Evolutionary conservation across 2,797 vertebrate species (phyloP).

Genomic region (Pantherophis alleghaniensis): DNA sequence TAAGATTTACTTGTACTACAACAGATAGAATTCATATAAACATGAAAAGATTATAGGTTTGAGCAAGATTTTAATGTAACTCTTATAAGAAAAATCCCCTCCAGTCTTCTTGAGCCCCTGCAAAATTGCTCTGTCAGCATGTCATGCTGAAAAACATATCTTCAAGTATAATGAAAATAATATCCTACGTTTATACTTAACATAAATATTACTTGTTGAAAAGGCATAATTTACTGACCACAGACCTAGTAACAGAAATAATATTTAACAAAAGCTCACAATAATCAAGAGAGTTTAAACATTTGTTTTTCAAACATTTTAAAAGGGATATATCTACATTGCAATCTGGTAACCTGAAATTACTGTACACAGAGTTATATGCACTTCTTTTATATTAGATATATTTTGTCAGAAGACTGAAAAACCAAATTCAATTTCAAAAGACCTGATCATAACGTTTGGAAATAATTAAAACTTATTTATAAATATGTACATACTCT

Average conservation of each 20-base stretch:
- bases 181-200: neutral
- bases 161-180: neutral
- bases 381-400: neutral
- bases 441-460: neutral
- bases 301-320: neutral
- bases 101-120: neutral
- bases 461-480: neutral
- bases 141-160: neutral
- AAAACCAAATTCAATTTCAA: neutral
- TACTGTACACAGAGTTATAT: neutral
- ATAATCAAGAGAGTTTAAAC: neutral
- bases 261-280: neutral
- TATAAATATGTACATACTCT: neutral
- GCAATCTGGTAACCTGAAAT: neutral
- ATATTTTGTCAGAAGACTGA: neutral
- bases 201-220: constrained; percentile 25
- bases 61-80: neutral
- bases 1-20: constrained; percentile 22
- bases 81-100: neutral
- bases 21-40: constrained; percentile 24
- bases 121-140: neutral
- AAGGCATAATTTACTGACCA: neutral
- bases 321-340: neutral
- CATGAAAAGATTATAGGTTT: neutral
- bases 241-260: neutral